Base-by-base conservation (phyloP, 2,113 vertebrate genomes). In the Hydrolagus affinis region DNA sequence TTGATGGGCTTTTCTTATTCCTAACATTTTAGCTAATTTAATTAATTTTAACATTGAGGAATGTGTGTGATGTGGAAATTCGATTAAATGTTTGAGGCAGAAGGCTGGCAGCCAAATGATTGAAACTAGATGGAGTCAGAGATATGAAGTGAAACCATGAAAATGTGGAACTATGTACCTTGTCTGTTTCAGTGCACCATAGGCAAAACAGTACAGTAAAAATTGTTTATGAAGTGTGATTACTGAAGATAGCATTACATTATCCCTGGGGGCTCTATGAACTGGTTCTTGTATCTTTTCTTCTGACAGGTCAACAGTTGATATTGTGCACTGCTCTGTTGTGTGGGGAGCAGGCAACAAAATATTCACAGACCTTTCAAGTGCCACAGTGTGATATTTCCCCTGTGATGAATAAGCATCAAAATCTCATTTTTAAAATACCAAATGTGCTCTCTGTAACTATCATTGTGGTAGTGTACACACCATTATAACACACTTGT, bases 361-460 rank as follows among this genome's bases (percentile, higher is more conserved):
- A 32, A 32, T 66, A 83, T 66, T 30, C 62, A 83, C 25, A 83
- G 23, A 68, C 25, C 60, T 83, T 30, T 17, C 78, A 23, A 11
- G 8, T 8, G 23, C 78, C 11, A 10, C 66, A 3, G 62, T 64
- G 60, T 83, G 62, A 83, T 83, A 28, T 64, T 25, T 83, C 28
- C 62, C 78, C 25, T 83, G 59, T 8, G 78, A 66, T 19, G 62
- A 9, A 25, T 64, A 60, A 68, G 19, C 25, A 83, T 83, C 78
- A 68, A 68, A 80, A 83, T 28, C 78, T 66, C 62, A 83, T 83
- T 83, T 68, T 83, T 83, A 83, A 83, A 83, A 83, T 83, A 62
- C n/a, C 60, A 32, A 66, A 83, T 17, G 14, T 30, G 78, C 62
- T 83, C 17, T 83, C 60, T 28, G 17, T 11, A 17, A 83, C 78